Evolutionary conservation across 2,888 invertebrate species (phyloP), one percentile per base, ranked within the genome.

Genomic region (Piscicola geometra): DNA sequence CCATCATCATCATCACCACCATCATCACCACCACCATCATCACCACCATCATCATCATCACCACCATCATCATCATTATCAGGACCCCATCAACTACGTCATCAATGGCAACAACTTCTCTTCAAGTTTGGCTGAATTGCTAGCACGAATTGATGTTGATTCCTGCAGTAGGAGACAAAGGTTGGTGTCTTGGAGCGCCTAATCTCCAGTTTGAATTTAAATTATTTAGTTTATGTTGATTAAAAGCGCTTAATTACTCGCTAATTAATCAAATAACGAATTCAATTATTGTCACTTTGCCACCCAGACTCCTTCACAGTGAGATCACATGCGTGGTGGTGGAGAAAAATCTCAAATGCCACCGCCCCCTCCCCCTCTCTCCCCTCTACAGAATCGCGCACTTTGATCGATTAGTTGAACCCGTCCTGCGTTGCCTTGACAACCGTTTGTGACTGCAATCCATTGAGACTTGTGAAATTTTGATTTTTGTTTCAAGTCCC

Each of bases 1-100:
- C 21, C 64, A 64, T 64, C 64, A 64, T 64, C 21, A 64, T 64
- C 64, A 28, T 64, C 64, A 64, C 21, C 64, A 28, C 21, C 64
- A 64, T 64, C 64, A 64, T 64, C 64, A 64, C 21, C 30, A 64
- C 21, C 64, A 28, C 21, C 64, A 64, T 30, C 30, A 1, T 1
- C n/a, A 32, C 1, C 25, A 9, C 9, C 25, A 56, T 9, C 1
- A 56, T 12, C 32, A 60, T 41, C 41, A 41, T 15, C 41, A 41
- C 41, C 41, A 41, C 41, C 41, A 41, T 41, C 41, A 41, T 15
- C 15, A 33, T 28, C 21, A 1, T 2, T 21, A 12, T 35, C 0
- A 28, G 21, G 21, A 35, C 33, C 21, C 9, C 1, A 30, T 74
- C n/a, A 5, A n/a, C n/a, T 70, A 35, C 25, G 0, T 36, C 18